These are phyloP conservation scores for Vidua chalybeata DNA, from an alignment of 2,113 vertebrate species.

Conservation along the genomic window DNA sequence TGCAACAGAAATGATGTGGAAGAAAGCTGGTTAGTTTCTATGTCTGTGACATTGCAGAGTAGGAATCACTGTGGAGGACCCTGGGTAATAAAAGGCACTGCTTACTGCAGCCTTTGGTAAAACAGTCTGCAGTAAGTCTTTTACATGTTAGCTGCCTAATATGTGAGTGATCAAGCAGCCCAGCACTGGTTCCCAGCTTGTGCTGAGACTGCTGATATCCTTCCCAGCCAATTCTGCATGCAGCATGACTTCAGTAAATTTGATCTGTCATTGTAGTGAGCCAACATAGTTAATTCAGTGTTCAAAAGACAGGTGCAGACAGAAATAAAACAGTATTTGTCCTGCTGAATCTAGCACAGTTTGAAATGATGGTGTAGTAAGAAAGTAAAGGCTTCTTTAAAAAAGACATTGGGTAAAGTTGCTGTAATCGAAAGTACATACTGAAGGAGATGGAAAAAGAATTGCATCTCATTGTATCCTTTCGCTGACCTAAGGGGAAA, in stretches of 20 bases:
- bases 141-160: not conserved
- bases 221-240: not conserved
- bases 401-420: not conserved
- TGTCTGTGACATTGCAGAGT: not conserved
- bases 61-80: not conserved
- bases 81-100: not conserved
- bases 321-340: slow-evolving; percentile 62
- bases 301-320: slow-evolving; percentile 56
- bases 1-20: not conserved
- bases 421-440: not conserved
- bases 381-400: not conserved
- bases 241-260: slow-evolving; percentile 25
- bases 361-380: not conserved
- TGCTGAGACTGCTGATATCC: not conserved
- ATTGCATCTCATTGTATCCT: not conserved
- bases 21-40: not conserved
- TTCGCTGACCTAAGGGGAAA: not conserved
- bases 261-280: slow-evolving; percentile 8
- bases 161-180: not conserved
- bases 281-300: slow-evolving; percentile 33
- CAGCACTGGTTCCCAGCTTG: not conserved
- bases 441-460: not conserved
- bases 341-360: not conserved
- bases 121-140: not conserved
- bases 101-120: not conserved